Evolutionary conservation across 1,140 invertebrate species (phyloP), one percentile per base, ranked within the genome.

Genomic region (Solenopsis invicta): DNA sequence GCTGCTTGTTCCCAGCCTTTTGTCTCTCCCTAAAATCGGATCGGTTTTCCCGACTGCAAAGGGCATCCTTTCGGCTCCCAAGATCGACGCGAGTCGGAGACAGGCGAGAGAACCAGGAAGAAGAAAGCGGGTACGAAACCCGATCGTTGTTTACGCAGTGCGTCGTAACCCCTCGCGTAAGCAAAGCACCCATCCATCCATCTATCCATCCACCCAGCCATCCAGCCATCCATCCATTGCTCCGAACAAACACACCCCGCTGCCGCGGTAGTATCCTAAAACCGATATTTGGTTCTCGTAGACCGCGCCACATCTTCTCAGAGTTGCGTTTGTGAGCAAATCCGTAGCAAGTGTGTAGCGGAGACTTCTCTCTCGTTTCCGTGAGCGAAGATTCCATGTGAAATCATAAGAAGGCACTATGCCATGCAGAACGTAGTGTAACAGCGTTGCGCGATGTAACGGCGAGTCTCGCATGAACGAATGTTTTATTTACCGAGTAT

Each of bases 121-220:
- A 89, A 86, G 88, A 87, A 86, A 75, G 67, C 90, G 84, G 81
- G 88, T 76, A 89, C 89, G 94, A 94, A 94, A 94, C 93, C 90
- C 93, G 93, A 94, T 94, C 93, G 89, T 85, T 94, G 93, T 94
- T 94, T 94, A 89, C 88, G 93, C 93, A 93, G 93, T 94, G 91
- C 91, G 91, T 92, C 77, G 88, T 89, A 92, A 24, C 91, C 91
- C 93, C 90, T 89, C 93, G 91, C 93, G 93, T 93, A 91, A 94
- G 94, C 91, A 94, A 90, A 91, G 91, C 92, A 88, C 87, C 82
- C 85, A 74, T 87, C 88, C 72, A 74, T 37, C 71, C 37, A 61
- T 13, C 91, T 50, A 72, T 77, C 88, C 78, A 74, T 72, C 71
- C 56, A 76, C 16, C 91, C 56, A 77, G 89, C 91, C 90, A 41